phyloP scores from a whole-genome alignment of 2,888 invertebrate genomes.

The Epinotia bilunana region DNA sequence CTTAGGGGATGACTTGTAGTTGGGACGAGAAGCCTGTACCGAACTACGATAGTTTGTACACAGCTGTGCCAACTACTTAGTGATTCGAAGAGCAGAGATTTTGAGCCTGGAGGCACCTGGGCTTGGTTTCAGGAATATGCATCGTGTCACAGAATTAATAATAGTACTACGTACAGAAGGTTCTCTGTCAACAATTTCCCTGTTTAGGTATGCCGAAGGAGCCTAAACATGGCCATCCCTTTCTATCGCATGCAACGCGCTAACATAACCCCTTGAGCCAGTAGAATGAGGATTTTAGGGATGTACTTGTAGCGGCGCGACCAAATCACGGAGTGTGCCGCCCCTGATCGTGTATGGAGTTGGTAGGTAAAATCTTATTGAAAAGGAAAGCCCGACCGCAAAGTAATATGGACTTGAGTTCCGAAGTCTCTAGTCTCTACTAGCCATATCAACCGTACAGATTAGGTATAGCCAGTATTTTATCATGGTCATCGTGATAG shows the following conservation, averaged over 20 bases:
- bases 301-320: too few species aligned
- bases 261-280: too few species aligned
- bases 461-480: not conserved
- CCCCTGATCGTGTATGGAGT: not conserved
- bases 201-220: too few species aligned
- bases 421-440: not conserved
- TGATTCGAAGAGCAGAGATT: slow-evolving; percentile 17
- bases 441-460: not conserved
- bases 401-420: not conserved
- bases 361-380: not conserved
- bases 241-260: too few species aligned
- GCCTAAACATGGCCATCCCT: too few species aligned
- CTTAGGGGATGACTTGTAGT: slow-evolving; percentile 59
- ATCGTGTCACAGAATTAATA: not conserved
- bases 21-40: slow-evolving; percentile 55
- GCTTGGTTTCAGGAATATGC: not conserved
- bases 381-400: not conserved
- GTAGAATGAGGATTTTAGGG: too few species aligned
- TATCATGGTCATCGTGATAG: not conserved
- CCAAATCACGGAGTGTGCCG: too few species aligned
- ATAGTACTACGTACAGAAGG: too few species aligned
- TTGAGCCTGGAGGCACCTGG: not conserved
- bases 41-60: slow-evolving; percentile 28
- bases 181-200: too few species aligned
- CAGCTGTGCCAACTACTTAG: slow-evolving; percentile 38